Evolutionary conservation across 2,113 vertebrate genomes (phyloP).

Genomic region (Muntiacus reevesi): DNA sequence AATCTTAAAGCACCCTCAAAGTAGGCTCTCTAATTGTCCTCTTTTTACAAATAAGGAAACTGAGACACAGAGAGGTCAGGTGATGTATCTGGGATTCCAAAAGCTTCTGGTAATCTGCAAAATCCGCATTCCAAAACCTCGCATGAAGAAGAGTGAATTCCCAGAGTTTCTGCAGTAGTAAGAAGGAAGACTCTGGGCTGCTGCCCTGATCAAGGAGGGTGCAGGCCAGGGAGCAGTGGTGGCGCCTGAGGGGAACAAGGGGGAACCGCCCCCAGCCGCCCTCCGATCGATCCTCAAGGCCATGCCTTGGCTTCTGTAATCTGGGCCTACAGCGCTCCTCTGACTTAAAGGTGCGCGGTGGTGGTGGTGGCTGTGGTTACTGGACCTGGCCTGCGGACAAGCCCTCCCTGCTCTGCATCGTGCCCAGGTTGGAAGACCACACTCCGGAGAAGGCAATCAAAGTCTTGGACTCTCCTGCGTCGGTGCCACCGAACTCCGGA

Average conservation of each 20-base stretch:
- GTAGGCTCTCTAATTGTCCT: not conserved
- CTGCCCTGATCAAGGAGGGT: not conserved
- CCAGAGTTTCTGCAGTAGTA: not conserved
- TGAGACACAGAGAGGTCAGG: not conserved
- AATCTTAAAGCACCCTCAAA: not conserved
- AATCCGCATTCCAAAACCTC: not conserved
- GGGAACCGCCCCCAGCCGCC: accelerated
- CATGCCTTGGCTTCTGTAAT: not conserved
- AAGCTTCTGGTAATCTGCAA: not conserved
- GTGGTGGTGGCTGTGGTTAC: not conserved
- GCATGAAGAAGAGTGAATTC: not conserved
- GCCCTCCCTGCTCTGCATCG: not conserved
- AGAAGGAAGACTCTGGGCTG: not conserved
- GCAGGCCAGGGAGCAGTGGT: accelerated
- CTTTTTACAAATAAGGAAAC: not conserved
- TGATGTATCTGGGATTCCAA: not conserved
- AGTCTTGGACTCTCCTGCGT: not conserved
- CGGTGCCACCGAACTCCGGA: not conserved
- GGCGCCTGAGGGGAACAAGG: accelerated
- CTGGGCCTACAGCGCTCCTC: not conserved
- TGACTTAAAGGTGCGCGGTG: not conserved
- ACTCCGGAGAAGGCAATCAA: not conserved
- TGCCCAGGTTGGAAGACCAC: not conserved
- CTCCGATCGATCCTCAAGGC: accelerated
- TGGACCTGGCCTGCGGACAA: accelerated